Evolutionary conservation across 2,888 invertebrate species (phyloP), one percentile per base, ranked within the genome.

Genomic region (Toxonevra muliebris): DNA sequence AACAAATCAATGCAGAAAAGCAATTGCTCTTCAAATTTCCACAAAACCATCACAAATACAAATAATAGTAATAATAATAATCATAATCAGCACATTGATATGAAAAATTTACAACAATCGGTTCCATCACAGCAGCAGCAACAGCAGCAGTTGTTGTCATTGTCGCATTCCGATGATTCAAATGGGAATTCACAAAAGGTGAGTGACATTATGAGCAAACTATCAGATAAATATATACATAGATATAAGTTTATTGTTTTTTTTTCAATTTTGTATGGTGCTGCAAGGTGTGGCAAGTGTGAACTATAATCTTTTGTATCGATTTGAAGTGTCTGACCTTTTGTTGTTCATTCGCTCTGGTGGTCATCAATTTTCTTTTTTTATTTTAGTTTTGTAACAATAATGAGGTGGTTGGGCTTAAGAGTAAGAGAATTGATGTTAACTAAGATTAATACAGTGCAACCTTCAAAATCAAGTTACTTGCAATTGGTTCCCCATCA

Each of bases 101-200:
- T 55, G 63, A 63, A 54, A 12, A 62, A 62, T 62, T 13, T 65
- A 57, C 61, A 57, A 41, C 58, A 66, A 48, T 45, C 58, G 45
- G 50, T 53, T 53, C 41, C 43, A 12, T 60, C 58, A 52, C 53
- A 57, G 48, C 41, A 54, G 12, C 64, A 43, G 42, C 57, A 48
- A 58, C 65, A 55, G 30, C 65, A 54, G 59, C 20, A 15, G 2
- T 41, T 19, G 15, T 48, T 20, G 12, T 54, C 41, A 57, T 58
- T 48, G 10, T 65, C 66, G 41, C 65, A 67, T 52, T 55, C 72
- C 73, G 71, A 69, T 73, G 75, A 74, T 74, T 73, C 73, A 40
- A 81, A 78, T 76, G 75, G 75, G 74, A 74, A 72, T 64, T 66
- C 69, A 60, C 73, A 79, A 66, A 74, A 73, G 81, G 81, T 81